phyloP scores from a whole-genome alignment of 2,797 vertebrate genomes.

The Podarcis siculus region DNA sequence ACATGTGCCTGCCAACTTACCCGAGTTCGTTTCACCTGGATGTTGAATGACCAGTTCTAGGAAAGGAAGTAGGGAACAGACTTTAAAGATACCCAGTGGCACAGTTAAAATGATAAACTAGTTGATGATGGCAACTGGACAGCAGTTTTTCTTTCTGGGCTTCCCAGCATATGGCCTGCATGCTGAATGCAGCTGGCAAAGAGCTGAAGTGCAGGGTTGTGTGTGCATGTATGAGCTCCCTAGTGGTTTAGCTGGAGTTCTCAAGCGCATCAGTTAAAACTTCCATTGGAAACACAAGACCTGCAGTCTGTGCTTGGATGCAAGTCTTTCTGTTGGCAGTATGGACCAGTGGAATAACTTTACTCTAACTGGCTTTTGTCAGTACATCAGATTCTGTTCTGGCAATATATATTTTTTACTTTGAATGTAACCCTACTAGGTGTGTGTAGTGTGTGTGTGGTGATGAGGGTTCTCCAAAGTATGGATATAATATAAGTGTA shows the following conservation, averaged over 20 bases:
- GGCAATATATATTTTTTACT: background rate
- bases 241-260: background rate
- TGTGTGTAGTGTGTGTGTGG: too few species aligned
- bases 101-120: background rate
- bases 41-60: background rate
- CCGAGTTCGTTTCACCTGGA: background rate
- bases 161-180: background rate
- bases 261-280: background rate
- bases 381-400: background rate
- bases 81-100: constrained; percentile 17
- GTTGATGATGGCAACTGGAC: background rate
- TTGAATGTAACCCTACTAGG: background rate
- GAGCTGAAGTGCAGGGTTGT: background rate
- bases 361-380: background rate
- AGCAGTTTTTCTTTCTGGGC: background rate
- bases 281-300: background rate
- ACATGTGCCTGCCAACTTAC: background rate
- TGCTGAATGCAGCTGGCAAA: background rate
- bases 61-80: background rate
- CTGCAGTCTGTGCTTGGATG: background rate
- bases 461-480: background rate
- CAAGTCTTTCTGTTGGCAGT: background rate
- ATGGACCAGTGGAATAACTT: background rate
- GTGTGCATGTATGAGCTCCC: background rate
- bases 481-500: background rate